Evolutionary conservation across 2,797 vertebrate species (phyloP).

Genomic region (Alcedo atthis): DNA sequence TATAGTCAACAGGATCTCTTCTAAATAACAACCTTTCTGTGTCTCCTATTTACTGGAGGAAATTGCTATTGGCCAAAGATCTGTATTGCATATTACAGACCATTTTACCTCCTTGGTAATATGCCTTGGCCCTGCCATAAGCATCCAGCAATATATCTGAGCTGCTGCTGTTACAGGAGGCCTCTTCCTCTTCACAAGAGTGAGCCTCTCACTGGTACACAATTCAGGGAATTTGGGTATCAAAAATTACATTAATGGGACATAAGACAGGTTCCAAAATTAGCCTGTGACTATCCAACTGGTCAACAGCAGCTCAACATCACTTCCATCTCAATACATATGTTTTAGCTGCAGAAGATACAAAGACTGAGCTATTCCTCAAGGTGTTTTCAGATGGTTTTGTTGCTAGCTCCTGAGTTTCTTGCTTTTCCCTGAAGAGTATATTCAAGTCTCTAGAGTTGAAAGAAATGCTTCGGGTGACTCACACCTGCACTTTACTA

Average conservation of each 20-base stretch:
- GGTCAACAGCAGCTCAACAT: neutral
- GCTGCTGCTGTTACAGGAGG: neutral
- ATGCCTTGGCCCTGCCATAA: neutral
- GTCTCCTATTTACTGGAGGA: neutral
- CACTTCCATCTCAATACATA: neutral
- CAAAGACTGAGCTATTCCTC: neutral
- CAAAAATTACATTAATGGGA: neutral
- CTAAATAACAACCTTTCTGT: neutral
- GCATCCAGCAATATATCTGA: neutral
- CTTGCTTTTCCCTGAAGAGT: neutral
- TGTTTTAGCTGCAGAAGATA: neutral
- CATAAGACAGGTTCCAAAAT: neutral
- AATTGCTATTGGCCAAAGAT: neutral
- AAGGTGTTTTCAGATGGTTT: neutral
- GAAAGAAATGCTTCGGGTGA: neutral
- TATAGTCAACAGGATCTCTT: neutral
- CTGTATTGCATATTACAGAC: neutral
- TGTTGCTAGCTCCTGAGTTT: neutral
- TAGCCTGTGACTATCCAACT: neutral
- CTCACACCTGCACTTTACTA: neutral
- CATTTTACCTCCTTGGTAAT: neutral
- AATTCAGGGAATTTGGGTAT: rapidly evolving
- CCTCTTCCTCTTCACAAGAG: neutral
- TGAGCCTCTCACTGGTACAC: rapidly evolving
- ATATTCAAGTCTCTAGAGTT: neutral